phyloP scores from a whole-genome alignment of 35 echinoderm and acorn worm genomes.

The Apostichopus parvimensis region DNA sequence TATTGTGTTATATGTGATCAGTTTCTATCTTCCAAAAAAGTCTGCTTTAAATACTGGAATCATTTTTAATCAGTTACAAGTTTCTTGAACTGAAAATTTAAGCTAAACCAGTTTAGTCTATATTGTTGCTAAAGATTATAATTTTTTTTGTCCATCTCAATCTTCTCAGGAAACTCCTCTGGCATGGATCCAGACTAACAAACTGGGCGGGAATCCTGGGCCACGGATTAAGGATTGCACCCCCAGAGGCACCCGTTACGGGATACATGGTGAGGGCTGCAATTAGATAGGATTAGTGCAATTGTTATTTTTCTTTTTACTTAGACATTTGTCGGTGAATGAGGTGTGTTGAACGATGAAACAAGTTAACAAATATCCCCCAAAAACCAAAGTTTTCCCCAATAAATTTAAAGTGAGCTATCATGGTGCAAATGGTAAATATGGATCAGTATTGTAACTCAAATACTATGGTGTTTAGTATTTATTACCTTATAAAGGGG shows the following conservation, averaged over 20 bases:
- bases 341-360: not conserved
- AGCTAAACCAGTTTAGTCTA: too few relatives aligned
- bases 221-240: conserved; percentile 87
- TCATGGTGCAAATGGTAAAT: too few relatives aligned
- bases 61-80: too few relatives aligned
- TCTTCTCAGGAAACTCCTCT: conserved; percentile 72
- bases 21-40: too few relatives aligned
- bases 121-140: too few relatives aligned
- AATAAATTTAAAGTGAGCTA: not conserved
- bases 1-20: too few relatives aligned
- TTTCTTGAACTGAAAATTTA: too few relatives aligned
- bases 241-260: conserved; percentile 95
- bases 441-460: too few relatives aligned
- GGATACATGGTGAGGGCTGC: conserved; percentile 88
- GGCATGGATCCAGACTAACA: conserved; percentile 91
- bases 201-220: conserved; percentile 93
- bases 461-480: too few relatives aligned
- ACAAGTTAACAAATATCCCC: too few relatives aligned
- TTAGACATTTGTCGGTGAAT: not conserved
- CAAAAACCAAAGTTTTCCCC: not conserved
- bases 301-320: not conserved
- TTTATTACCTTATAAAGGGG: too few relatives aligned
- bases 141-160: not conserved
- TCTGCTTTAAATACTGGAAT: too few relatives aligned
- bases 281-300: not conserved